phyloP scores from a whole-genome alignment of 2,113 vertebrate genomes.

The Uria aalge region DNA sequence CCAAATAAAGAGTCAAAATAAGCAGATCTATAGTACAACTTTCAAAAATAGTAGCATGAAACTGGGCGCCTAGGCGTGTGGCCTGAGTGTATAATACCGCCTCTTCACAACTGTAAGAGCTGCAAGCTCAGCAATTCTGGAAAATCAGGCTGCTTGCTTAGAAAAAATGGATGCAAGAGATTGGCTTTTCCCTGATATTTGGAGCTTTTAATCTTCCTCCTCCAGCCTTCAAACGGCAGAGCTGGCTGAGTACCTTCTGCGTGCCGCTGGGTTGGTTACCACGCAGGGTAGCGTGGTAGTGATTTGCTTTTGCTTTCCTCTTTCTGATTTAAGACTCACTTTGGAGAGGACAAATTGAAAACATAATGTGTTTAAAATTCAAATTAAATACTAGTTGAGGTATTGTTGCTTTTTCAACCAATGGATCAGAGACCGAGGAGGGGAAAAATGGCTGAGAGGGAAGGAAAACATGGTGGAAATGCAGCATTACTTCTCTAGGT shows the following conservation, averaged over 20 bases:
- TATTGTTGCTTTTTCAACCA: background rate
- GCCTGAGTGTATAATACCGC: background rate
- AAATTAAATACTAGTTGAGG: background rate
- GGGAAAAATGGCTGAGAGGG: background rate
- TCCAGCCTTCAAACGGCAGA: accelerated
- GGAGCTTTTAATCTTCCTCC: background rate
- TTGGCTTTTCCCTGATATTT: background rate
- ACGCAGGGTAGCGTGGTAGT: accelerated
- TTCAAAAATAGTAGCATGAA: background rate
- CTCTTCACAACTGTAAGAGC: accelerated
- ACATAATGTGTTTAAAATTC: background rate
- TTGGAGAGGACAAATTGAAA: background rate
- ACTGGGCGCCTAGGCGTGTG: background rate
- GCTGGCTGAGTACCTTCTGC: background rate
- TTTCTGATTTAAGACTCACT: background rate
- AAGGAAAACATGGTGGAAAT: background rate
- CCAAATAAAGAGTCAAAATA: background rate
- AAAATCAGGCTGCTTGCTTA: background rate
- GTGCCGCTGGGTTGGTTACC: background rate
- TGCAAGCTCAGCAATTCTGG: background rate
- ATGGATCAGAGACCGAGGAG: background rate
- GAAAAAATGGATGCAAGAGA: background rate
- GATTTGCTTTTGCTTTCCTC: background rate
- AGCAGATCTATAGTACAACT: background rate
- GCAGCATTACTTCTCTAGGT: background rate